These are phyloP conservation scores for Oryzias melastigma DNA, from an alignment of 2,113 vertebrate genomes.

Conservation along the genomic window DNA sequence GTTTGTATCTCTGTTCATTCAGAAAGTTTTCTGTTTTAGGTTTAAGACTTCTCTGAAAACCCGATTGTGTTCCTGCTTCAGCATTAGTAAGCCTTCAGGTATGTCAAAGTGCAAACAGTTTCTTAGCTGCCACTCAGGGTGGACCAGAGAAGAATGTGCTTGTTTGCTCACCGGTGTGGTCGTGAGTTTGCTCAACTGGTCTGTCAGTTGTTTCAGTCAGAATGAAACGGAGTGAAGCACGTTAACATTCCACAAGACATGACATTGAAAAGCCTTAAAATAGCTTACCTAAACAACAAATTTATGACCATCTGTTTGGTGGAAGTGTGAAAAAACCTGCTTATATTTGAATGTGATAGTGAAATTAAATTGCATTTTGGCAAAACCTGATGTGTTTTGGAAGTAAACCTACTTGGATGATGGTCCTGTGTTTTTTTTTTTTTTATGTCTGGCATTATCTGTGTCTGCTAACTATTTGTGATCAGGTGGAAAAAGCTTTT, in stretches of 20 bases:
- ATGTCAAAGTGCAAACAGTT: slow-evolving; percentile 19
- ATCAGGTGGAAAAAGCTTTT: slow-evolving; percentile 1
- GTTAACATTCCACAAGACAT: background rate
- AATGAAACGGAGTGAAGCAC: slow-evolving; percentile 1
- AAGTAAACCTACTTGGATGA: slow-evolving; percentile 27
- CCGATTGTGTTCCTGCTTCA: slow-evolving; percentile 13
- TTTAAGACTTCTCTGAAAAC: too few relatives aligned
- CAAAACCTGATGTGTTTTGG: slow-evolving; percentile 32
- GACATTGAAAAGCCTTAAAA: background rate
- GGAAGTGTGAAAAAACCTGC: background rate
- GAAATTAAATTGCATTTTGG: slow-evolving; percentile 33
- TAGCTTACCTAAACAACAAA: background rate
- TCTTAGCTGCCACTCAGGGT: slow-evolving; percentile 16
- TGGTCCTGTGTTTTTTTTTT: slow-evolving; percentile 17
- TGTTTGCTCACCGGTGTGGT: too few relatives aligned
- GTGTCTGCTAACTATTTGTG: slow-evolving; percentile 2
- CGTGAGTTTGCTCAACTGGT: too few relatives aligned
- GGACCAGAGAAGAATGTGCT: background rate
- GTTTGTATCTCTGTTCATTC: background rate
- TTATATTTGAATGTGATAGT: slow-evolving; percentile 12
- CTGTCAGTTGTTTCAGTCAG: too few relatives aligned
- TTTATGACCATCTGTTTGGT: background rate
- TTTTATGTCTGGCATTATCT: slow-evolving; percentile 3
- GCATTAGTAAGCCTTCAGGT: slow-evolving; percentile 30
- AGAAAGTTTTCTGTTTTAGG: too few relatives aligned